Base-by-base conservation (phyloP, 2,113 vertebrate genomes). In the Dipodomys ordii region DNA sequence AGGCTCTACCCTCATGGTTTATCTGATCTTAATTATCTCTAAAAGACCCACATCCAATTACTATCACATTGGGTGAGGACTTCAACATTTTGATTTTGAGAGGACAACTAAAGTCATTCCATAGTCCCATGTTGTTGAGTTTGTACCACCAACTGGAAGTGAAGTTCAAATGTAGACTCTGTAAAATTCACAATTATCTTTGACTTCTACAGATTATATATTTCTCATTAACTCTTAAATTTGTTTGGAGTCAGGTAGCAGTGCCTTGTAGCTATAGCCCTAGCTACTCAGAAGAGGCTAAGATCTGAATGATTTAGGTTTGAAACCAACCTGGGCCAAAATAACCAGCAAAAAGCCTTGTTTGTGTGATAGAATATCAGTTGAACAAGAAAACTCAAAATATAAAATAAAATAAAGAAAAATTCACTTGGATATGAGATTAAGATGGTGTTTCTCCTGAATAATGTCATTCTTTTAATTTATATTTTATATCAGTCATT, bases 161-260 rank as follows among this genome's bases (percentile, higher is more conserved):
- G 16, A 85, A 92, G 44, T 90, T 92, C 83, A 92, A 82, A 77
- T 64, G 49, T 69, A 44, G 46, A 49, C 20, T 32, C 22, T 72
- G 23, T 82, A 90, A 18, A 91, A 18, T 89, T 92, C 20, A 32
- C 22, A 68, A 20, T 82, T 90, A 18, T 88, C 25, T 89, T 92
- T 64, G 91, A 81, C 69, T 35, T 53, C 28, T 84, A 76, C 4
- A 86, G n/a, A 44, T 82, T 90, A 78, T 87, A 23, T 87, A 82
- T 88, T 94, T 88, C 46, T 95, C 9, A 84, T 28, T 86, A 68
- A 65, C 64, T 88, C 85, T 88, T 78, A 65, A 78, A 79, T 92
- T 96, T 22, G 62, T 62, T 91, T 84, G 12, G 53, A 57, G 53
- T 57, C 53, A 57, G 53, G 53, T 57, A 57, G 3, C 53, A 57